These are phyloP conservation scores for Atopsyche davidsoni DNA, from an alignment of 1,140 invertebrate genomes.

Conservation along the genomic window DNA sequence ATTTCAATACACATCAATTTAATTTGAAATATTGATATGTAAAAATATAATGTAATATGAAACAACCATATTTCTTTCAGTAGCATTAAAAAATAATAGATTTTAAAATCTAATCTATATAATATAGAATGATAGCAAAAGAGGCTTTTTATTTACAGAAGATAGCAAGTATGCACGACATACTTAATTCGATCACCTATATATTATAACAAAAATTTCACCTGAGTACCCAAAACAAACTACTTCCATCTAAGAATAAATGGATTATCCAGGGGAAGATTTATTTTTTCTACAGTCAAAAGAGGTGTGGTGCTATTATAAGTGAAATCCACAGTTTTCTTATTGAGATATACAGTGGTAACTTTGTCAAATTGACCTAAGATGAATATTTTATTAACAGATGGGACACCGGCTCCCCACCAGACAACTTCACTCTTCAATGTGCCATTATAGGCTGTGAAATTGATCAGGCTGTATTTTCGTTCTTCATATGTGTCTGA, in stretches of 20 bases:
- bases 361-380: conserved; percentile 33
- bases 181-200: too few species aligned
- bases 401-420: conserved; percentile 48
- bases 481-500: conserved; percentile 56
- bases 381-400: conserved; percentile 37
- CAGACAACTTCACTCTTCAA: conserved; percentile 44
- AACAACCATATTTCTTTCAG: too few species aligned
- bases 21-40: too few species aligned
- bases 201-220: too few species aligned
- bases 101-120: too few species aligned
- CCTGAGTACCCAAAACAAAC: not conserved
- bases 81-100: too few species aligned
- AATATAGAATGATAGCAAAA: too few species aligned
- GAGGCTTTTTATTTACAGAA: too few species aligned
- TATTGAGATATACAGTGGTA: conserved; percentile 36
- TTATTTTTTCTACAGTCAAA: conserved; percentile 35
- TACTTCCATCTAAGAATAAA: conserved; percentile 38
- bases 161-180: too few species aligned
- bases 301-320: conserved; percentile 34
- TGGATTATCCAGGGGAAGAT: conserved; percentile 37
- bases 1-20: too few species aligned
- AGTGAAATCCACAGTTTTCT: conserved; percentile 33
- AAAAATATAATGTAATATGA: too few species aligned
- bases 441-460: conserved; percentile 44
- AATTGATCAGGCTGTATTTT: conserved; percentile 54